A percentile compares a stretch with the other conserved stretches of the same genome.
phyloP scores from a whole-genome alignment of 92 coral and sea anemone species.

The Phymanthus crucifer region DNA sequence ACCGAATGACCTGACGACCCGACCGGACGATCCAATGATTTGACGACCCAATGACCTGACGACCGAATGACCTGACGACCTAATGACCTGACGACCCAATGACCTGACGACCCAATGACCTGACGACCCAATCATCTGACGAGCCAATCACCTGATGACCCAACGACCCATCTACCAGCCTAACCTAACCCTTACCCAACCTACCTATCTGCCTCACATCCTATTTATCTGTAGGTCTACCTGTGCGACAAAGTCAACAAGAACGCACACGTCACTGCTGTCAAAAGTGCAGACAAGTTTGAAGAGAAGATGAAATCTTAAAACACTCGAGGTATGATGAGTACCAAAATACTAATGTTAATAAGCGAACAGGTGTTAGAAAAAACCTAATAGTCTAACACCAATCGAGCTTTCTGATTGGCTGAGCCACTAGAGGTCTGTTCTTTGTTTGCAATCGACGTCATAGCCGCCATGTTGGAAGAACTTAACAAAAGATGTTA shows the following conservation, averaged over 20 bases:
- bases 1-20: background rate
- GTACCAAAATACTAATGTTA: no score
- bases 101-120: no score
- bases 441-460: no score
- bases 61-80: background rate
- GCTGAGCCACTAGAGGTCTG: no score
- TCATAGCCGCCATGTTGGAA: no score
- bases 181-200: background rate
- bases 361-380: no score
- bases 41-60: background rate
- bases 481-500: no score
- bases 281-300: background rate
- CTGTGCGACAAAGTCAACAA: conserved; percentile 1
- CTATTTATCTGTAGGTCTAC: background rate
- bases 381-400: no score
- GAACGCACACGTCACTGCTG: background rate
- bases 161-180: background rate
- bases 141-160: background rate
- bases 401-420: no score
- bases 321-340: background rate
- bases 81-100: background rate
- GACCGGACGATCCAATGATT: background rate
- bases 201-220: background rate
- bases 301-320: background rate
- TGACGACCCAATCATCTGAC: background rate